Evolutionary conservation across 2,888 invertebrate species (phyloP).

Genomic region (Apamea epomidion): DNA sequence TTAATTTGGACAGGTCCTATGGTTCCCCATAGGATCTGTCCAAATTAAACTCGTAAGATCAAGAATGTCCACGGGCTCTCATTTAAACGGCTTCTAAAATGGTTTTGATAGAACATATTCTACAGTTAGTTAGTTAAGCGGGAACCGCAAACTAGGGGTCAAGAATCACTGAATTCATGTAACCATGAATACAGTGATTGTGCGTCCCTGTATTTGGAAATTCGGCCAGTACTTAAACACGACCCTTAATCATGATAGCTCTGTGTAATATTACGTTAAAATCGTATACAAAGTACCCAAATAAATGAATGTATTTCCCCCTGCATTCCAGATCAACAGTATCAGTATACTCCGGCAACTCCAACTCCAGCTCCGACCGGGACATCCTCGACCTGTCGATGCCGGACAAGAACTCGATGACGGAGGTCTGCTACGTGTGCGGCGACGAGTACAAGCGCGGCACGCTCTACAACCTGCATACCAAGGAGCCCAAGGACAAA

Average conservation of each 20-base stretch:
- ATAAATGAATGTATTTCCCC: not conserved
- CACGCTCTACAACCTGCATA: slow-evolving; percentile 93
- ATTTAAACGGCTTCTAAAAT: too few species aligned
- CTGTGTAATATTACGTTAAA: not conserved
- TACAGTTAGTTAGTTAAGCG: too few species aligned
- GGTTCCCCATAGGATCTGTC: too few species aligned
- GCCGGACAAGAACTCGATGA: slow-evolving; percentile 97
- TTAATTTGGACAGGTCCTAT: too few species aligned
- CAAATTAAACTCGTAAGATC: too few species aligned
- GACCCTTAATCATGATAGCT: not conserved
- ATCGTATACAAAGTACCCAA: not conserved
- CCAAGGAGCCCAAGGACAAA: slow-evolving; percentile 91
- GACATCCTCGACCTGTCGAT: slow-evolving; percentile 97
- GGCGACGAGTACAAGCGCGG: slow-evolving; percentile 96
- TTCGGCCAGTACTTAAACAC: too few species aligned
- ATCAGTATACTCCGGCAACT: slow-evolving; percentile 89
- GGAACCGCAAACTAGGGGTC: too few species aligned
- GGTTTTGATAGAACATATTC: too few species aligned
- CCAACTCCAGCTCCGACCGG: slow-evolving; percentile 92
- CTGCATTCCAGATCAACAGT: slow-evolving; percentile 84
- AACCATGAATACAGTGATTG: too few species aligned
- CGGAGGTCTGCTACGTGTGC: slow-evolving; percentile 97
- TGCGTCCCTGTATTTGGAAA: too few species aligned
- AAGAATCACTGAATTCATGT: too few species aligned
- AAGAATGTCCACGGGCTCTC: too few species aligned